phyloP scores from a whole-genome alignment of 1,140 invertebrate genomes.

The Bombus turneri region DNA sequence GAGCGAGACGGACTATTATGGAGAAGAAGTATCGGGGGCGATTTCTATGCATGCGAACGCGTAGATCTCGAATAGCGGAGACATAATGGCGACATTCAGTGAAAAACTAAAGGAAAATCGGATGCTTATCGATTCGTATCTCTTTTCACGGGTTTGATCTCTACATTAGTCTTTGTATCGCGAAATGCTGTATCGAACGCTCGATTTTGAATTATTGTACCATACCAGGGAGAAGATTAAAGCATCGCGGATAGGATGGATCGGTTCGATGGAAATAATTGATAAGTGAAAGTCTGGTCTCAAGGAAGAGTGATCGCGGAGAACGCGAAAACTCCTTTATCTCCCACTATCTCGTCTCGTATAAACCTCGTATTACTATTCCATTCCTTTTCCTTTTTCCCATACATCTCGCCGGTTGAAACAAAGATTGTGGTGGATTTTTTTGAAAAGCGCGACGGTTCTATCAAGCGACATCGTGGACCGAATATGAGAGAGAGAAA shows the following conservation, averaged over 20 bases:
- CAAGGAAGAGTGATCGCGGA: background rate
- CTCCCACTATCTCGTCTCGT: background rate
- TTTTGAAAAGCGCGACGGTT: constrained; percentile 14
- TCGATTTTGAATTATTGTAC: constrained; percentile 26
- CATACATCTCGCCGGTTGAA: background rate
- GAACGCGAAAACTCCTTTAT: constrained; percentile 2
- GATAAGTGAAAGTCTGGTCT: constrained; percentile 18
- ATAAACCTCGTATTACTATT: background rate
- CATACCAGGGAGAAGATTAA: constrained; percentile 6
- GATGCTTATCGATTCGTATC: constrained; percentile 45
- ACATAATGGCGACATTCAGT: constrained; percentile 51
- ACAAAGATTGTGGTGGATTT: constrained; percentile 15
- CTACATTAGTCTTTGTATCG: constrained; percentile 15
- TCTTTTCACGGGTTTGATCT: constrained; percentile 18
- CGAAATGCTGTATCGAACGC: constrained; percentile 34
- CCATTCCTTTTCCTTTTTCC: no score
- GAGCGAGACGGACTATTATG: constrained; percentile 1
- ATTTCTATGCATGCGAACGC: constrained; percentile 34
- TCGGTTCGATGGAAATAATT: constrained; percentile 21
- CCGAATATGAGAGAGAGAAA: constrained; percentile 66
- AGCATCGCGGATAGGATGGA: constrained; percentile 13
- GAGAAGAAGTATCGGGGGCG: constrained; percentile 35
- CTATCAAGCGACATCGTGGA: constrained; percentile 44
- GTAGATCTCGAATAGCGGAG: constrained; percentile 21
- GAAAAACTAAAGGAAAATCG: constrained; percentile 46